phyloP scores from a whole-genome alignment of 2,797 vertebrate genomes.

The Enoplosus armatus region DNA sequence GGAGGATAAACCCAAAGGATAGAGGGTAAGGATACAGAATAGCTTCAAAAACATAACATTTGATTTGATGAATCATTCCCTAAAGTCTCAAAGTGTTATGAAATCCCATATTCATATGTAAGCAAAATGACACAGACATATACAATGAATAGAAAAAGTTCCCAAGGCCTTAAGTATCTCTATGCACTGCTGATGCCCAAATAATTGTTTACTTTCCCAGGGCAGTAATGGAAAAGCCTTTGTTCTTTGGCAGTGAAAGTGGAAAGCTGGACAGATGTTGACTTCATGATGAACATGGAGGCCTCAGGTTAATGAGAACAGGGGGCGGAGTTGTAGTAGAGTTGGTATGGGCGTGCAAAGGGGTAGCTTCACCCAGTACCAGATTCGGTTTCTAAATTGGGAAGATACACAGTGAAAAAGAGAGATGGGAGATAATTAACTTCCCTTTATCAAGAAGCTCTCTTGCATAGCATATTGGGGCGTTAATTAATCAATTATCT shows the following conservation, averaged over 20 bases:
- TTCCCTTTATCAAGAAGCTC: not conserved
- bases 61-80: conserved; percentile 8
- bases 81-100: not conserved
- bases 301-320: conserved; percentile 65
- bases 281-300: conserved; percentile 75
- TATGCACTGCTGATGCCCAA: conserved; percentile 65
- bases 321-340: conserved; percentile 5
- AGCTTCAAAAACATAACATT: not conserved
- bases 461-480: not conserved
- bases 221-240: conserved; percentile 81
- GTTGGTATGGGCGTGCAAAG: not conserved
- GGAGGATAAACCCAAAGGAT: not conserved
- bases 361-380: not conserved
- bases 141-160: conserved; percentile 48
- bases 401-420: not conserved
- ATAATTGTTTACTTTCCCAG: conserved; percentile 81
- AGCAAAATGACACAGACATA: conserved; percentile 20
- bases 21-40: not conserved
- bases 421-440: not conserved
- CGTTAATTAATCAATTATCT: not conserved
- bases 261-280: conserved; percentile 82
- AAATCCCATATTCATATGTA: conserved; percentile 18
- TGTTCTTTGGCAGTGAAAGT: conserved; percentile 81
- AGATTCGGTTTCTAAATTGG: not conserved
- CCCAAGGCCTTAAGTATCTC: conserved; percentile 59